These are phyloP conservation scores for Linhomoeus sp. DNA, from an alignment of 2,888 invertebrate genomes.

Conservation along the genomic window DNA sequence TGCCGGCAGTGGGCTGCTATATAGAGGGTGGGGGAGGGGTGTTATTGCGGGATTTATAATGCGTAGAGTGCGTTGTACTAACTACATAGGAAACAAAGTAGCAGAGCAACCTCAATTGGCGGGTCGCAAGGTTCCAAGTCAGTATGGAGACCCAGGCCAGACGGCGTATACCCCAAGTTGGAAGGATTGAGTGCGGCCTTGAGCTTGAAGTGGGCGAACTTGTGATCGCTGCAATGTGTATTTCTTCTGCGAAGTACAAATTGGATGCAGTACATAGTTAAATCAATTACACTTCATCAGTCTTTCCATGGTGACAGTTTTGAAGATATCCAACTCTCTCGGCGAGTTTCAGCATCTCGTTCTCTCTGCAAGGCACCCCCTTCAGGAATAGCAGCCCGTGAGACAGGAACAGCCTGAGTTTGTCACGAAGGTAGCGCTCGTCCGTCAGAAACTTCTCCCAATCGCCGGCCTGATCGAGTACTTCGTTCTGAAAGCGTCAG, in stretches of 20 bases:
- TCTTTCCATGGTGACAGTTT: slow-evolving; percentile 49
- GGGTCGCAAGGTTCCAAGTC: slow-evolving; percentile 44
- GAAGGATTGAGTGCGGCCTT: too few species aligned
- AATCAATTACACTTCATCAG: too few species aligned
- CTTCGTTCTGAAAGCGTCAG: too few species aligned
- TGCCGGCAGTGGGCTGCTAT: too few species aligned
- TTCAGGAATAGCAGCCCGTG: slow-evolving; percentile 44
- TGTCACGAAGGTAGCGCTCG: slow-evolving; percentile 29
- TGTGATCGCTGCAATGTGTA: too few species aligned
- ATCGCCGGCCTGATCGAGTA: too few species aligned
- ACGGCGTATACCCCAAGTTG: slow-evolving; percentile 49
- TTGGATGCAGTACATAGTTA: too few species aligned
- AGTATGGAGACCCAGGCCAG: slow-evolving; percentile 46
- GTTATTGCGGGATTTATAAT: too few species aligned
- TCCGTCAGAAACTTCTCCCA: not conserved
- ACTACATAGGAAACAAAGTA: not conserved
- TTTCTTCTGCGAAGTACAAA: too few species aligned
- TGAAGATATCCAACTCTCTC: slow-evolving; percentile 45
- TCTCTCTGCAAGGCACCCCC: slow-evolving; percentile 38
- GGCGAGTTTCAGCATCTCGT: slow-evolving; percentile 39
- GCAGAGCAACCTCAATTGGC: slow-evolving; percentile 17
- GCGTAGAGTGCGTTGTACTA: too few species aligned
- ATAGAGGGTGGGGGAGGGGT: too few species aligned
- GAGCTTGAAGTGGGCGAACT: too few species aligned
- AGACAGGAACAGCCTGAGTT: slow-evolving; percentile 41